Base-by-base conservation (phyloP, 2,888 invertebrate species). In the Pseudococcus viburni region DNA sequence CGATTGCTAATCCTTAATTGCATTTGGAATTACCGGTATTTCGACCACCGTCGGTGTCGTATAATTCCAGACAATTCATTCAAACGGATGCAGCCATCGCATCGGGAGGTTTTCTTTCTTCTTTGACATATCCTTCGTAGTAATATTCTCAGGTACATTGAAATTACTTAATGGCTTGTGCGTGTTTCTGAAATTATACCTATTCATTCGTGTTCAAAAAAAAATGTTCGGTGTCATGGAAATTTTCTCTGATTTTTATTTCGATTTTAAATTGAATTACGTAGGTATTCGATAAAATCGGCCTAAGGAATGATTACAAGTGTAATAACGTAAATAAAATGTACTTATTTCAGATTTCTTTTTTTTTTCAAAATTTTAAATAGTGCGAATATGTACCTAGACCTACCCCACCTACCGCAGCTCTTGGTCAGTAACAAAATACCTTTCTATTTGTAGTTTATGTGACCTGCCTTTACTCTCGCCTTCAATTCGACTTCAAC, bases 1-100 rank as follows among this genome's bases (percentile, higher is more conserved):
- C 80, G 80, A 83, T 83, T 83, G 46, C 33, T 83, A 83, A 83
- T 46, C 19, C 80, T 46, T 83, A 83, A 83, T 83, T 83, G 33
- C 46, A n/a, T 11, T 80, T 11, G 17, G 77, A 77, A 39, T 26
- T 26, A 42, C 80, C 39, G 5, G 9, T 19, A 19, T 4, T n/a
- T 7, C n/a, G 7, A 19, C 8, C n/a, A 42, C n/a, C 42, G n/a
- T n/a, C 7, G n/a, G 42, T 73, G 15, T 83, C 11, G 42, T 15
- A 77, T 19, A 83, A 83, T 46, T 83, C 46, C 46, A 83, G 11
- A 46, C 11, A 22, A 83, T 46, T 42, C n/a, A 19, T 42, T 22
- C 80, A 22, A 46, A 19, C 46, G 80, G 80, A 83, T 83, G 19
- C 46, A 46, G 19, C 12, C 39, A 83, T 83, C 80, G 19, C 39